phyloP scores from a whole-genome alignment of 2,113 vertebrate species.

The Psammodynastes pulverulentus region DNA sequence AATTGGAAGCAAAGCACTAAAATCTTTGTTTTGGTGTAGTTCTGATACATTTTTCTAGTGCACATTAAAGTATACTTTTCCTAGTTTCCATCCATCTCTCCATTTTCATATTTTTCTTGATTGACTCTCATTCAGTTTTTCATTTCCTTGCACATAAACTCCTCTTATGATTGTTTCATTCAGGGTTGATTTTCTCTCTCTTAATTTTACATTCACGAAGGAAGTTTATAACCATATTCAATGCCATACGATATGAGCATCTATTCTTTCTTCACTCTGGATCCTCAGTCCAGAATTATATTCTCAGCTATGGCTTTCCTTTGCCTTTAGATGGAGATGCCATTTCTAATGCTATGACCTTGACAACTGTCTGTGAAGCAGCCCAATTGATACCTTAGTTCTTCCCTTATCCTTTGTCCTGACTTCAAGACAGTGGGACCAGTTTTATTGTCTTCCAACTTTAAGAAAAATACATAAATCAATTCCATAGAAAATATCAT shows the following conservation, averaged over 20 bases:
- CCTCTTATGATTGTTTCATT: not conserved
- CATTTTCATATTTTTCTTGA: conserved; percentile 7
- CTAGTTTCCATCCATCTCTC: not conserved
- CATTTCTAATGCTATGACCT: not conserved
- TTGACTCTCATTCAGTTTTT: conserved; percentile 8
- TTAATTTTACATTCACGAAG: not conserved
- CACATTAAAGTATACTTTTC: not conserved
- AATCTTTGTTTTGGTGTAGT: not conserved
- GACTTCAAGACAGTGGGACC: not conserved
- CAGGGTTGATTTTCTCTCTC: not conserved
- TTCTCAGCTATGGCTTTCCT: not conserved
- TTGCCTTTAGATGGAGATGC: not conserved
- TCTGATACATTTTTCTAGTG: not conserved
- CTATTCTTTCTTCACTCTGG: not conserved
- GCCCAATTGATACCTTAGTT: not conserved
- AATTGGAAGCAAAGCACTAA: not conserved
- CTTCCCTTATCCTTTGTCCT: not conserved
- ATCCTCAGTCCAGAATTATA: not conserved
- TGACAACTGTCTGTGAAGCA: not conserved
- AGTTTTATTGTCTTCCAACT: not conserved
- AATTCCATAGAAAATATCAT: not conserved
- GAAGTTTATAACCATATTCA: not conserved
- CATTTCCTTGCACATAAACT: not conserved
- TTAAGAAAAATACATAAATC: not conserved
- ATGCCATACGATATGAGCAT: no score